A percentile compares a stretch with the other conserved stretches of the same genome.
Evolutionary conservation across 2,113 vertebrate species (phyloP).

Genomic region (Alethe diademata): DNA sequence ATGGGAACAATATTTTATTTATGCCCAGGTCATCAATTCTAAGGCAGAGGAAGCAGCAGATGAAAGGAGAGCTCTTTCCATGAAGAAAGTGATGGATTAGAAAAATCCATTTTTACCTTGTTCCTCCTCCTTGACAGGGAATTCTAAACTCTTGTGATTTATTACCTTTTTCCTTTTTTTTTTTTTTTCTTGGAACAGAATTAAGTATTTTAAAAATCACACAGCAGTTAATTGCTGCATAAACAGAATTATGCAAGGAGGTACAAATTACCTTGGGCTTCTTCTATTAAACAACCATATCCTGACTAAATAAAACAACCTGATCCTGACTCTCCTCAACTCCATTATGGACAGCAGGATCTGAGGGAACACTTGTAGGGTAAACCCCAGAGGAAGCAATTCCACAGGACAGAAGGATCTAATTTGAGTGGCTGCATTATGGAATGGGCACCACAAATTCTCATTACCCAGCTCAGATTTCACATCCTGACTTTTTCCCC

Average conservation of each 20-base stretch:
- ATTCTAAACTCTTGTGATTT: neutral
- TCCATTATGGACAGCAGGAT: neutral
- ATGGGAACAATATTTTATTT: slow-evolving; percentile 38
- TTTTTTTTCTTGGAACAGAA: neutral
- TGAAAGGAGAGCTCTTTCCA: slow-evolving; percentile 2
- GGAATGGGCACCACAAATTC: neutral
- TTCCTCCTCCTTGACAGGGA: neutral
- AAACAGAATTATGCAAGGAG: slow-evolving; percentile 30
- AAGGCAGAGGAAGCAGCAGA: slow-evolving; percentile 14
- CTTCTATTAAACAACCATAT: neutral
- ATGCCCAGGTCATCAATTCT: slow-evolving; percentile 49
- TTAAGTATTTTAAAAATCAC: neutral
- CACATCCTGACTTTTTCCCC: neutral
- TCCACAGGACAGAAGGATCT: neutral
- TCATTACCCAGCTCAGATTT: neutral
- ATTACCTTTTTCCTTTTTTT: neutral
- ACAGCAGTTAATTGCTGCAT: neutral
- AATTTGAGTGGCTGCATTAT: neutral
- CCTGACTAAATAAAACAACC: neutral
- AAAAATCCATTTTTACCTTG: slow-evolving; percentile 34
- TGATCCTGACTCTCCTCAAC: neutral
- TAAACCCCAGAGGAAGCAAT: slow-evolving; percentile 5
- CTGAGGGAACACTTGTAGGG: neutral
- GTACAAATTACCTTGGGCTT: neutral
- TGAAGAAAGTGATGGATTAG: slow-evolving; percentile 26